These are phyloP conservation scores for Chionoecetes opilio DNA, from an alignment of 1,140 invertebrate genomes.

Conservation along the genomic window DNA sequence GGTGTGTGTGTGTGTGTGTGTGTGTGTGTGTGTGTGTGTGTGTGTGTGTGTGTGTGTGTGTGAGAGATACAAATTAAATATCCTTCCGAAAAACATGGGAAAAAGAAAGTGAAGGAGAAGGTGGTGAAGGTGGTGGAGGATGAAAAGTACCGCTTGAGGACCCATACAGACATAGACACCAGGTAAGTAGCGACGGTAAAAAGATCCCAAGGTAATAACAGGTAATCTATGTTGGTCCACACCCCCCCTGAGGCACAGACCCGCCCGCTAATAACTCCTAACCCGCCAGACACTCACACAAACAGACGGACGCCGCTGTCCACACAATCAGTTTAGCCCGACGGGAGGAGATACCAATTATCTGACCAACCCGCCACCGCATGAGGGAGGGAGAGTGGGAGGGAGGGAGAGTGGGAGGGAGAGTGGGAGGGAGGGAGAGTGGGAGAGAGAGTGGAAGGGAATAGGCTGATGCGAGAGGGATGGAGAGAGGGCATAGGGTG, in stretches of 20 bases:
- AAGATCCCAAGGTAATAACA: conserved; percentile 5
- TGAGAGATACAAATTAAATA: too few species aligned
- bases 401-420: not conserved
- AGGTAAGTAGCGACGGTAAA: not conserved
- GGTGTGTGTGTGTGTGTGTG: too few species aligned
- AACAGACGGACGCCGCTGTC: not conserved
- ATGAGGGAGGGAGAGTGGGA: not conserved
- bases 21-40: too few species aligned
- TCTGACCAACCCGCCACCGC: conserved; percentile 48
- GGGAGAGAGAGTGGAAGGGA: not conserved
- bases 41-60: too few species aligned
- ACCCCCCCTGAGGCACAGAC: not conserved
- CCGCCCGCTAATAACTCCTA: not conserved
- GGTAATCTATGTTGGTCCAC: not conserved
- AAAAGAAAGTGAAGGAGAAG: too few species aligned
- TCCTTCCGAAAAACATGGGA: too few species aligned
- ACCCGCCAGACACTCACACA: conserved; percentile 12
- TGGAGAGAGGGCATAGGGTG: not conserved
- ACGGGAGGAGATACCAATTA: conserved; percentile 60
- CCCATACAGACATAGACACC: not conserved
- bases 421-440: not conserved
- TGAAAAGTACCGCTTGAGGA: too few species aligned
- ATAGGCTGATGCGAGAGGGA: not conserved
- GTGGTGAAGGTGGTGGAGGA: too few species aligned
- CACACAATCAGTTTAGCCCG: conserved; percentile 57